Percentiles rank a stretch among this genome's conserved stretches.
Evolutionary conservation across 2,113 vertebrate genomes (phyloP).

Genomic region (Gulo gulo): DNA sequence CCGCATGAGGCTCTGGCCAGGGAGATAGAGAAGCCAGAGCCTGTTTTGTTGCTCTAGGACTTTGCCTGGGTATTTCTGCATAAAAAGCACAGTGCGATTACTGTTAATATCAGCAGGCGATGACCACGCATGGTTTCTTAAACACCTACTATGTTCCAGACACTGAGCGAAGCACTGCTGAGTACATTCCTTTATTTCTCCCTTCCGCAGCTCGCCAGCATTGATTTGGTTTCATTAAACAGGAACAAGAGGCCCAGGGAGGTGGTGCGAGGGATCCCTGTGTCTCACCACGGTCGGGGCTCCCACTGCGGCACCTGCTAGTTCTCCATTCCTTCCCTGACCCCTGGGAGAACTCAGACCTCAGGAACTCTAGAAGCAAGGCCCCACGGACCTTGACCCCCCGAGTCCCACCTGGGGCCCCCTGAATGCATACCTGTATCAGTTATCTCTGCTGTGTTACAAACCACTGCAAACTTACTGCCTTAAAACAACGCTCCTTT

Average conservation of each 20-base stretch:
- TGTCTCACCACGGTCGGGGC: neutral
- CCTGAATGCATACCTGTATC: neutral
- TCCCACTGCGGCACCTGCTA: neutral
- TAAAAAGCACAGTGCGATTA: accelerated
- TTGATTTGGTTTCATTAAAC: neutral
- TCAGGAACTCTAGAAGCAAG: neutral
- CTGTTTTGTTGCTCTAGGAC: neutral
- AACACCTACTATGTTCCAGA: neutral
- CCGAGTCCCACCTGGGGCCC: neutral
- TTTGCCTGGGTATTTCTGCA: neutral
- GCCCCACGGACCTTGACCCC: neutral
- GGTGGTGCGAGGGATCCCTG: neutral
- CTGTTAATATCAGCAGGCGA: neutral
- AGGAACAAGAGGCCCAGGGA: no score
- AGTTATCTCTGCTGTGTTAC: neutral
- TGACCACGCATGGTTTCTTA: neutral
- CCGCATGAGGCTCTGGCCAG: neutral
- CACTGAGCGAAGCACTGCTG: neutral
- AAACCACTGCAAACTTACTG: neutral
- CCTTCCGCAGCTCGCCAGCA: neutral
- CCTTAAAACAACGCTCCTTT: neutral
- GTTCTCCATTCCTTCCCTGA: neutral
- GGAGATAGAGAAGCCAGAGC: neutral
- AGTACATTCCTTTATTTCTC: no score
- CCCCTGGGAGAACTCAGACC: neutral